These are phyloP conservation scores for Caenorhabditis imperialis DNA, from an alignment of 2,888 invertebrate species.

Conservation along the genomic window DNA sequence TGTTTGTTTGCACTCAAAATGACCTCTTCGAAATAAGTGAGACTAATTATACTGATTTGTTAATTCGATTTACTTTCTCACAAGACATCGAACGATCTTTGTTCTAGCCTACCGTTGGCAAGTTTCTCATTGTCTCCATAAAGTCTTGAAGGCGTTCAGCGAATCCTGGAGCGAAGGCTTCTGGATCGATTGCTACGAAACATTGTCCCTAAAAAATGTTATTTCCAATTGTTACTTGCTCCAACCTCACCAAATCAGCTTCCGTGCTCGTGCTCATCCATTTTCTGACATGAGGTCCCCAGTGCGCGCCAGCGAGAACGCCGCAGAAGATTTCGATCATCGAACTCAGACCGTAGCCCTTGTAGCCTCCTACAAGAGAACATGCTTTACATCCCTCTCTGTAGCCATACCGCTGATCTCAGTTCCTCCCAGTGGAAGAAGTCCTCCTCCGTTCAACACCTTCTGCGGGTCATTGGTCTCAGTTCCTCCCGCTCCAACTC, in stretches of 20 bases:
- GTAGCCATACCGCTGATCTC: slow-evolving; percentile 79
- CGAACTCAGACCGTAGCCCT: slow-evolving; percentile 88
- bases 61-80: background rate
- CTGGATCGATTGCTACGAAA: slow-evolving; percentile 74
- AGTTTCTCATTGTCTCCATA: slow-evolving; percentile 68
- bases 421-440: slow-evolving; percentile 80
- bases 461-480: slow-evolving; percentile 78
- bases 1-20: too few relatives aligned
- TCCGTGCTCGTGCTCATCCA: slow-evolving; percentile 84
- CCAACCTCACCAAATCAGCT: slow-evolving; percentile 81
- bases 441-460: slow-evolving; percentile 79
- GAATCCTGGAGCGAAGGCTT: slow-evolving; percentile 74
- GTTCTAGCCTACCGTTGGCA: slow-evolving; percentile 60
- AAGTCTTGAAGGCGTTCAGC: slow-evolving; percentile 69
- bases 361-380: slow-evolving; percentile 83
- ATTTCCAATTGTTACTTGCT: too few relatives aligned
- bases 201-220: slow-evolving; percentile 69
- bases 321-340: slow-evolving; percentile 92
- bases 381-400: too few relatives aligned
- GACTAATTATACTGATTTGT: slow-evolving; percentile 7
- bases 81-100: slow-evolving; percentile 1
- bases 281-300: slow-evolving; percentile 86
- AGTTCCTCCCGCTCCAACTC: slow-evolving; percentile 82
- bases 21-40: too few relatives aligned
- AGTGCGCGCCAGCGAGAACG: slow-evolving; percentile 84